Conservation (phyloP, 2,113 vertebrate species). For the Tachysurus fulvidraco region DNA sequence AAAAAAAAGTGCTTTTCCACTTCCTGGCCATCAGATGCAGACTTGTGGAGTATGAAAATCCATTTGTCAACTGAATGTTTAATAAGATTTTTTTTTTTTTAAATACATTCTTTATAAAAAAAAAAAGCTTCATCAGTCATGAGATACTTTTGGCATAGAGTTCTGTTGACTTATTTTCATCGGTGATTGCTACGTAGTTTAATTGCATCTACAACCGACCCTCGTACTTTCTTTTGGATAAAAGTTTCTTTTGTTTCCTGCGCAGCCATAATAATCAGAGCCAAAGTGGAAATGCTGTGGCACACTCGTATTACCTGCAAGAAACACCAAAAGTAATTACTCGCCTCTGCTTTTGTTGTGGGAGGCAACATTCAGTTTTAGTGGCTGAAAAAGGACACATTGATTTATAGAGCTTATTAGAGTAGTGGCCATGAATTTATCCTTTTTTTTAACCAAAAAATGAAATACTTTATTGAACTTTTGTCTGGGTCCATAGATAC, state of each 20-base stretch:
- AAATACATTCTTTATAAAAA: too few relatives aligned
- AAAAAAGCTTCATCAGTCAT: not conserved
- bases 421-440: conserved; percentile 52
- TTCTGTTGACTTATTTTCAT: conserved; percentile 1
- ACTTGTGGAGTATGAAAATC: conserved; percentile 61
- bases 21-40: conserved; percentile 59
- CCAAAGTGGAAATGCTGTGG: conserved; percentile 28
- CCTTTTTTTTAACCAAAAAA: not conserved
- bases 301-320: not conserved
- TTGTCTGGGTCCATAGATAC: not conserved
- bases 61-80: conserved; percentile 57
- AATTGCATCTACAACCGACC: not conserved
- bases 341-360: conserved; percentile 43
- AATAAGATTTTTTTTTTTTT: too few relatives aligned
- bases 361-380: conserved; percentile 37
- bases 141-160: not conserved
- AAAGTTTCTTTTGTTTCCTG: not conserved
- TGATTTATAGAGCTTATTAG: conserved; percentile 66
- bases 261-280: conserved; percentile 9
- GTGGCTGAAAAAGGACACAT: conserved; percentile 52
- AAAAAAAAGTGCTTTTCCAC: conserved; percentile 46
- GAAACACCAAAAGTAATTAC: conserved; percentile 39
- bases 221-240: not conserved
- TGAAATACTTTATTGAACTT: not conserved
- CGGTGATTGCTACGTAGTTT: not conserved